A percentile compares a stretch with the other conserved stretches of the same genome.
Evolutionary conservation across 1,140 invertebrate genomes (phyloP).

Genomic region (Steinernema feltiae): DNA sequence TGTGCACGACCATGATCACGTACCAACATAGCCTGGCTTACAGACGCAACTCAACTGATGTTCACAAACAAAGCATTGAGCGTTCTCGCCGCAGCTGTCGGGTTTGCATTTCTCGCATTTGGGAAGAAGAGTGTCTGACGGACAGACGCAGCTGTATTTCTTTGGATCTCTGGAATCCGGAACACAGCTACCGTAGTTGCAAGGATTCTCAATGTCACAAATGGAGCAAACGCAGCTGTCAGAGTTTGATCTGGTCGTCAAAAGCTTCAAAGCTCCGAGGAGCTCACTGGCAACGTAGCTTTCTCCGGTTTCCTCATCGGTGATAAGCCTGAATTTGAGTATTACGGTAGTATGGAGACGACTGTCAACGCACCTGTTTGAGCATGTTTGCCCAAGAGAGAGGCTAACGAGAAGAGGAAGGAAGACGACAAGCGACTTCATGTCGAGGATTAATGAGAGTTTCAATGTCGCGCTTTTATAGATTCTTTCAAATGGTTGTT

Average conservation of each 20-base stretch:
- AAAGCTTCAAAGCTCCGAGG: neutral
- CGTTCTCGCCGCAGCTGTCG: constrained; percentile 26
- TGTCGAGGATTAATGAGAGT: neutral
- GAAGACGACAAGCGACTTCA: neutral
- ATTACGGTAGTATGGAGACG: too few species aligned
- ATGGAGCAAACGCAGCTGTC: neutral
- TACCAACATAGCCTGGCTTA: constrained; percentile 31
- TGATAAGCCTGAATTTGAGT: neutral
- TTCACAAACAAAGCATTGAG: constrained; percentile 32
- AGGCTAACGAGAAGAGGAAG: neutral
- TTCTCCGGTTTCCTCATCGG: neutral
- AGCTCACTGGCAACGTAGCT: neutral
- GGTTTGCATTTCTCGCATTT: constrained; percentile 1
- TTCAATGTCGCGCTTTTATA: neutral
- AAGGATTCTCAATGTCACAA: neutral
- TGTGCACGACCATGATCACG: too few species aligned
- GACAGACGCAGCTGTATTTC: neutral
- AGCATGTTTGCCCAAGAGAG: neutral
- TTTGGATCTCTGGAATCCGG: neutral
- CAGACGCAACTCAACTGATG: constrained; percentile 37
- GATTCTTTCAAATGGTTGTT: neutral
- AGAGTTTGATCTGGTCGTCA: neutral
- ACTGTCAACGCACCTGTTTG: too few species aligned
- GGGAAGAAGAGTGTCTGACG: neutral
- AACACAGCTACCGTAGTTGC: neutral